A percentile compares a stretch with the other conserved stretches of the same genome.
phyloP scores from a whole-genome alignment of 2,797 vertebrate genomes.

The Lacerta viridis region DNA sequence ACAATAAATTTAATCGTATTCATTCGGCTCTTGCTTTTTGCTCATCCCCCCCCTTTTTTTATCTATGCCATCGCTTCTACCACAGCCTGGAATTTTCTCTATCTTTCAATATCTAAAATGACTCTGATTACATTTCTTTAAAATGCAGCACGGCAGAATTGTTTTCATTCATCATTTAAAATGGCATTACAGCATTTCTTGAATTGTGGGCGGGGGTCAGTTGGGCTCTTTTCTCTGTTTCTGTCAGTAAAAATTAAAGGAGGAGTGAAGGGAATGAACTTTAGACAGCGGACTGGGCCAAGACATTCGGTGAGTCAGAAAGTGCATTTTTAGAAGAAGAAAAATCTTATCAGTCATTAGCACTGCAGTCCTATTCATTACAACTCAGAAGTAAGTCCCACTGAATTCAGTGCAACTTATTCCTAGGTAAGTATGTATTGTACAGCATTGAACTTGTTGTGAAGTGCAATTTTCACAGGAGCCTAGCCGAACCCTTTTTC shows the following conservation, averaged over 20 bases:
- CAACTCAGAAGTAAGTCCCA: too few species aligned
- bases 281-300: background rate
- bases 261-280: background rate
- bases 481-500: background rate
- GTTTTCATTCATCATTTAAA: conserved; percentile 44
- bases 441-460: background rate
- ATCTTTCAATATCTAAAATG: conserved; percentile 37
- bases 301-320: background rate
- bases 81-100: conserved; percentile 14
- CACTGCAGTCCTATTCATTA: too few species aligned
- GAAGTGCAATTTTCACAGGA: background rate
- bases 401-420: too few species aligned
- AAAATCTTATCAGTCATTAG: background rate
- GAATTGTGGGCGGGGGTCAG: background rate
- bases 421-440: too few species aligned
- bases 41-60: conserved; percentile 26
- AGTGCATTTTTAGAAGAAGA: too few species aligned
- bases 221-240: background rate
- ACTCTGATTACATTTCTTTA: conserved; percentile 18
- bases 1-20: conserved; percentile 48
- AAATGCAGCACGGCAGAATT: conserved; percentile 10
- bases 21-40: background rate
- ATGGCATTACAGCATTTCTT: conserved; percentile 13
- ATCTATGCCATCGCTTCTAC: conserved; percentile 16
- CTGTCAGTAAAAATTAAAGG: conserved; percentile 43